phyloP scores from a whole-genome alignment of 1,140 invertebrate genomes.

The Sarcophaga bullata region DNA sequence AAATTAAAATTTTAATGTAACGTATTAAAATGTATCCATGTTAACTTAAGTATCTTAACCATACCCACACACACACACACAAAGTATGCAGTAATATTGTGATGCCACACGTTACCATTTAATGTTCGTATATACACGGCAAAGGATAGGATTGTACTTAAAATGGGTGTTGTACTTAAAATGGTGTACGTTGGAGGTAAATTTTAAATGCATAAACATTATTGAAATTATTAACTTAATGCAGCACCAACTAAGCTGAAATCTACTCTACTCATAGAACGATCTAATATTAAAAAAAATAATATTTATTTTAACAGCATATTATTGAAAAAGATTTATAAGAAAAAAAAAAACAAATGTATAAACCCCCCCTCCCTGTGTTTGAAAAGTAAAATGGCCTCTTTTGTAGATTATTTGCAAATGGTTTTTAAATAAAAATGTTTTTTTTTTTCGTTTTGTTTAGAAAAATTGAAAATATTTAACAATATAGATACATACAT shows the following conservation, averaged over 20 bases:
- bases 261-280: not conserved
- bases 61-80: not conserved
- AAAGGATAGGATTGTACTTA: not conserved
- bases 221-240: slow-evolving; percentile 25
- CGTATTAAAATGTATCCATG: slow-evolving; percentile 34
- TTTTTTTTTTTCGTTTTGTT: too few relatives aligned
- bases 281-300: too few relatives aligned
- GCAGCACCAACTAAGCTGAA: not conserved
- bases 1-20: slow-evolving; percentile 40
- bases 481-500: too few relatives aligned
- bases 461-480: too few relatives aligned
- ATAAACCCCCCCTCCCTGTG: too few relatives aligned
- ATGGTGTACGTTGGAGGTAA: not conserved
- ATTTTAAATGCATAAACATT: slow-evolving; percentile 19
- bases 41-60: not conserved
- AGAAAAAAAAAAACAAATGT: too few relatives aligned
- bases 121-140: not conserved
- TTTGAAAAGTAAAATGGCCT: too few relatives aligned
- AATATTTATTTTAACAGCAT: too few relatives aligned
- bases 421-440: too few relatives aligned
- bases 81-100: not conserved
- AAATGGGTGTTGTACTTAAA: not conserved
- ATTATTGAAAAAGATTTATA: too few relatives aligned
- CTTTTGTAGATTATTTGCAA: too few relatives aligned
- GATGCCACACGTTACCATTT: not conserved